A percentile compares a stretch with the other conserved stretches of the same genome.
Conservation (phyloP, 2,888 invertebrate genomes). For the Drosophila limbata region DNA sequence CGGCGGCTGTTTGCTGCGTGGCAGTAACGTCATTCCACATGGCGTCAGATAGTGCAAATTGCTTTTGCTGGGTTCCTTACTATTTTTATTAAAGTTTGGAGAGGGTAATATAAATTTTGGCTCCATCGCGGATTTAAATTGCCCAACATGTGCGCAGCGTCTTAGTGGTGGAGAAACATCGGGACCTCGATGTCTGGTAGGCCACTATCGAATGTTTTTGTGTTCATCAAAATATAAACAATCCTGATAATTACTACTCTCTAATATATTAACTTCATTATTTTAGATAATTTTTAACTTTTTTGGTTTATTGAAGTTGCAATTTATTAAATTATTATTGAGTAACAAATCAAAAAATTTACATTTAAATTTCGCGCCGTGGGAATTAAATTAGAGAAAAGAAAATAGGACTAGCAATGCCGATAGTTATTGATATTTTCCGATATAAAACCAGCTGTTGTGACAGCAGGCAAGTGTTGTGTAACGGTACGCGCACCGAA, state of each 20-base stretch:
- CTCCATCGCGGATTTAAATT: conserved; percentile 64
- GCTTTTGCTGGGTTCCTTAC: conserved; percentile 28
- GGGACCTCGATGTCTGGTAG: not conserved
- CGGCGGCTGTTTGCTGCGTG: conserved; percentile 83
- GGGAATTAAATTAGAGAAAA: no score
- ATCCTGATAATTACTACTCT: no score
- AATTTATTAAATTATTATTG: no score
- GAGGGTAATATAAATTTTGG: conserved; percentile 79
- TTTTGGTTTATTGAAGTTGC: no score
- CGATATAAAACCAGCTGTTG: conserved; percentile 30
- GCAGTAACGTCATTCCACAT: conserved; percentile 83
- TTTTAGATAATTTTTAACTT: no score
- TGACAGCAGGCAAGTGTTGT: conserved; percentile 28
- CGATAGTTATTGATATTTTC: conserved; percentile 8
- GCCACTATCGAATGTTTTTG: no score
- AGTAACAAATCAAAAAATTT: no score
- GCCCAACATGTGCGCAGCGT: conserved; percentile 33
- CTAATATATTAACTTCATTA: no score
- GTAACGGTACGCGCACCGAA: conserved; percentile 16
- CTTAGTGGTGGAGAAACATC: conserved; percentile 5
- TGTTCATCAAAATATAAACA: no score
- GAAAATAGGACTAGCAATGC: no score
- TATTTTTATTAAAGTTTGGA: conserved; percentile 75
- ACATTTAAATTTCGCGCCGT: no score
- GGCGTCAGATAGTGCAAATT: conserved; percentile 80